phyloP scores from a whole-genome alignment of 2,113 vertebrate genomes.

The Sorex araneus region DNA sequence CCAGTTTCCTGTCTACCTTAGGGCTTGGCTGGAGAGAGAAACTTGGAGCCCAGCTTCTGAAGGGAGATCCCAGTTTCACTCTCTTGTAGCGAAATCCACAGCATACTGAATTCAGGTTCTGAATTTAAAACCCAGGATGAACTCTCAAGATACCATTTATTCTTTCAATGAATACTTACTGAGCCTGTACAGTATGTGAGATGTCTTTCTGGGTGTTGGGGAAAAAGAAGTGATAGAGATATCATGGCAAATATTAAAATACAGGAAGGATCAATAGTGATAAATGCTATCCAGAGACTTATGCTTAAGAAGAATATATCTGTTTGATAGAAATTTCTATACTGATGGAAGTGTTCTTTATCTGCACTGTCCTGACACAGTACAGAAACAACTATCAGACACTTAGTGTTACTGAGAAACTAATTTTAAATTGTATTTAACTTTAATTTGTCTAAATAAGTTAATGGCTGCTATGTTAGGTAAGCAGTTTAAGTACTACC shows the following conservation, averaged over 20 bases:
- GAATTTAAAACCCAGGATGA: conserved; percentile 2
- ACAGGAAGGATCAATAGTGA: background rate
- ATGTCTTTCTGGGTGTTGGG: background rate
- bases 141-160: background rate
- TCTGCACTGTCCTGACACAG: background rate
- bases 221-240: background rate
- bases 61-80: background rate
- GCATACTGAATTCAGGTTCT: background rate
- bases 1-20: background rate
- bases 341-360: background rate
- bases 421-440: conserved; percentile 21
- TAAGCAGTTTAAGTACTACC: background rate
- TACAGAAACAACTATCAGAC: background rate
- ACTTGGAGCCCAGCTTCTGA: background rate
- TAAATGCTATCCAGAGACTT: background rate
- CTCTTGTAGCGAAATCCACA: background rate
- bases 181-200: background rate
- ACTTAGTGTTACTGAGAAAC: background rate
- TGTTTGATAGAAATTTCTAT: background rate
- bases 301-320: background rate
- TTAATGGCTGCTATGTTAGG: background rate
- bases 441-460: conserved; percentile 22
- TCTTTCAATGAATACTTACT: background rate
- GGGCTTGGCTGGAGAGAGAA: background rate
- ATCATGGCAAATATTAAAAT: background rate